Evolutionary conservation across 2,113 vertebrate genomes (phyloP).

Genomic region (Sinocyclocheilus anophthalmus): DNA sequence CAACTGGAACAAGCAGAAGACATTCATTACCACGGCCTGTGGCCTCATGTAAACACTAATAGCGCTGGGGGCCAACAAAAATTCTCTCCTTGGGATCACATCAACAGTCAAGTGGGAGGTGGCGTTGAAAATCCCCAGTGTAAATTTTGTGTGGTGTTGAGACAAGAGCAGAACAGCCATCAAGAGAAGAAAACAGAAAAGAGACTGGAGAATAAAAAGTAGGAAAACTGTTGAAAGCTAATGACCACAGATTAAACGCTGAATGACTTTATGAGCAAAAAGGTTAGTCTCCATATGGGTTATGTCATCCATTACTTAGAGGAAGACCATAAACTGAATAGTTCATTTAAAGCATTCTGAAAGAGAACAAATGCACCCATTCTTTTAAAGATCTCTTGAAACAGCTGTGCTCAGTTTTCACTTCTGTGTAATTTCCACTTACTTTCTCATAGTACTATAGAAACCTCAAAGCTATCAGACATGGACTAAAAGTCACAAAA

Average conservation of each 20-base stretch:
- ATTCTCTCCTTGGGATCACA: conserved; percentile 21
- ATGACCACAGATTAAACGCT: not conserved
- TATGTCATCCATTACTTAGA: conserved; percentile 1
- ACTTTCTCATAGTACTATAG: conserved; percentile 1
- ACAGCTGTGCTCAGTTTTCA: not conserved
- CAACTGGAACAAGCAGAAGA: conserved; percentile 36
- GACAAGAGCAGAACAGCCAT: not conserved
- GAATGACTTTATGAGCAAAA: conserved; percentile 7
- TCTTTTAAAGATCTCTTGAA: conserved; percentile 33
- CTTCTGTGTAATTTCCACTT: not conserved
- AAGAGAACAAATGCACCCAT: conserved; percentile 15
- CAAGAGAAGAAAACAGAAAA: not conserved
- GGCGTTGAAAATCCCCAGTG: not conserved
- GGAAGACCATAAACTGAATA: not conserved
- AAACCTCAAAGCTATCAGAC: conserved; percentile 6
- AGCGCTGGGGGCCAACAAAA: conserved; percentile 41
- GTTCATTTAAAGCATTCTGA: conserved; percentile 40
- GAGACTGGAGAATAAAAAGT: not conserved
- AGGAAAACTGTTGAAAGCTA: not conserved
- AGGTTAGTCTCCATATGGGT: conserved; percentile 18
- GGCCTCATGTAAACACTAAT: conserved; percentile 50
- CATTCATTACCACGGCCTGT: conserved; percentile 36
- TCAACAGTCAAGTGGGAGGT: conserved; percentile 28
- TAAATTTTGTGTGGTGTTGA: conserved; percentile 2
- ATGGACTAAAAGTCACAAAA: not conserved